These are phyloP conservation scores for Spialia ferax DNA, from an alignment of 2,888 invertebrate species.

Conservation along the genomic window DNA sequence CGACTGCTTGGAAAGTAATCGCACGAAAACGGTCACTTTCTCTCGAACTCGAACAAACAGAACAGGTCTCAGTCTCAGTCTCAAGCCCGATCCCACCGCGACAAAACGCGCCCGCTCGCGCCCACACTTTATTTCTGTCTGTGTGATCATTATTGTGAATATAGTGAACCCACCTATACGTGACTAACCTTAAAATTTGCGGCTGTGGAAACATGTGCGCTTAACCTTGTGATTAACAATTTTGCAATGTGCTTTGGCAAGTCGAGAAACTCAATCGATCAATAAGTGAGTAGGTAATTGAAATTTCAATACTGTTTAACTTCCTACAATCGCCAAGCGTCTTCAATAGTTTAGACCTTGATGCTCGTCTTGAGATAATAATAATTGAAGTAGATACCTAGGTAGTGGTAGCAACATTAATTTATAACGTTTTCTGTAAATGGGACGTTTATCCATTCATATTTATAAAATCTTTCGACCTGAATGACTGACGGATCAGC, in stretches of 20 bases:
- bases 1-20: constrained; percentile 78
- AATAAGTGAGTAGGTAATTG: constrained; percentile 37
- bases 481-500: too few species aligned
- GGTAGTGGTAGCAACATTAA: too few species aligned
- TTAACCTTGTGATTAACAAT: constrained; percentile 51
- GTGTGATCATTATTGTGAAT: constrained; percentile 36
- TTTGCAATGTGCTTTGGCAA: constrained; percentile 51
- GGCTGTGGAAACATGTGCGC: constrained; percentile 43
- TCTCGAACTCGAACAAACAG: too few species aligned
- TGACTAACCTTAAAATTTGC: constrained; percentile 42
- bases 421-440: background rate
- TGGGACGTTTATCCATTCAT: constrained; percentile 44
- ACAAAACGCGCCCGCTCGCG: constrained; percentile 54
- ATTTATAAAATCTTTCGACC: too few species aligned
- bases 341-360: constrained; percentile 40
- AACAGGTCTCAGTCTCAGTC: constrained; percentile 59
- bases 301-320: constrained; percentile 32
- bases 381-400: constrained; percentile 26
- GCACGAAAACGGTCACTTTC: constrained; percentile 77
- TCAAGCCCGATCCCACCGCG: constrained; percentile 58
- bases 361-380: constrained; percentile 40
- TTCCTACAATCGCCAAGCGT: constrained; percentile 32
- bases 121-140: constrained; percentile 23
- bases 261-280: constrained; percentile 44
- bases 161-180: constrained; percentile 41